These are phyloP conservation scores for Cyclophora punctaria DNA, from an alignment of 2,888 invertebrate genomes.

Conservation along the genomic window DNA sequence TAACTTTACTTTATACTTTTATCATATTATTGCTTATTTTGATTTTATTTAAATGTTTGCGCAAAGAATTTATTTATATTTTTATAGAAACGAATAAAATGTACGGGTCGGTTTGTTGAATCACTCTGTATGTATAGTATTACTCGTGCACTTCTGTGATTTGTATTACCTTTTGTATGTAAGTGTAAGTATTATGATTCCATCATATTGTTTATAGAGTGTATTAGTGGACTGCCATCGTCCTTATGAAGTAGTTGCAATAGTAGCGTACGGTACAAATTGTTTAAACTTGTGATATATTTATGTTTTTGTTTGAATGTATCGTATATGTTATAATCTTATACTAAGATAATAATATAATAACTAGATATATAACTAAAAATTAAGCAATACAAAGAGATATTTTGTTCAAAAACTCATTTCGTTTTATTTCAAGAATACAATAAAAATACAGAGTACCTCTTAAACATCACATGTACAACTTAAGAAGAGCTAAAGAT, in stretches of 20 bases:
- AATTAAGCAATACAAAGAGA: no score
- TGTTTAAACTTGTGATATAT: constrained; percentile 48
- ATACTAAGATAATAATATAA: no score
- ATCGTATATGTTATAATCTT: constrained; percentile 10
- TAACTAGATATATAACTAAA: no score
- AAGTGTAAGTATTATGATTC: neutral
- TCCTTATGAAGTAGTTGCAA: neutral
- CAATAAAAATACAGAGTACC: constrained; percentile 7
- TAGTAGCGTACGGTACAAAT: constrained; percentile 44
- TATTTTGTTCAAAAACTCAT: neutral
- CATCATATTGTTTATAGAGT: neutral
- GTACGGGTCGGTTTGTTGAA: no score
- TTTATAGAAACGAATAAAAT: no score
- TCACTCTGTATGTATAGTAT: neutral
- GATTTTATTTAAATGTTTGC: no score
- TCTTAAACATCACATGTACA: constrained; percentile 41
- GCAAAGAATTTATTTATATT: no score
- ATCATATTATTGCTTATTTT: no score
- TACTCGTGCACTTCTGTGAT: neutral
- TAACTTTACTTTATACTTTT: no score
- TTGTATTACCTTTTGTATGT: neutral
- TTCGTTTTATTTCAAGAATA: neutral
- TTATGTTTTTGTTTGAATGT: constrained; percentile 34
- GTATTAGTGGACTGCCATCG: neutral
- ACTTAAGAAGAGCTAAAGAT: constrained; percentile 49